These are phyloP conservation scores for Actinernus sp. DNA, from an alignment of 92 coral and sea anemone species.

Conservation along the genomic window DNA sequence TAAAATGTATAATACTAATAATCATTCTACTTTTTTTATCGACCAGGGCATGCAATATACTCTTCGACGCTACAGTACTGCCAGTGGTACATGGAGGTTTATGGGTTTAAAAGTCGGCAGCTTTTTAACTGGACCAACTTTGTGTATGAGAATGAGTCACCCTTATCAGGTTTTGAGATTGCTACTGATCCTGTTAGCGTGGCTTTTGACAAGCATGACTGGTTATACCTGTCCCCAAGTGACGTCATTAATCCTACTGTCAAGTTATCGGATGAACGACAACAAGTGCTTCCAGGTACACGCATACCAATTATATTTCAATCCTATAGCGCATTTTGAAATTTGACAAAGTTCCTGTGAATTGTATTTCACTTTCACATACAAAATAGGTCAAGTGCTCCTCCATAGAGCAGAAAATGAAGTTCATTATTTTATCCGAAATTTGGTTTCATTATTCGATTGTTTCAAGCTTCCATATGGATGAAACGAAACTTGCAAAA, in stretches of 20 bases:
- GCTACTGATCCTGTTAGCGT: conserved; percentile 68
- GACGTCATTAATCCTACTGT: conserved; percentile 48
- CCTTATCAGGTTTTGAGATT: conserved; percentile 53
- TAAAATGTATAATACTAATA: neutral
- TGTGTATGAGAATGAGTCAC: conserved; percentile 61
- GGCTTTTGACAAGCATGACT: conserved; percentile 35
- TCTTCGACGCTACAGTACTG: conserved; percentile 60
- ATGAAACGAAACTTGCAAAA: too few species aligned
- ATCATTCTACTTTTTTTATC: neutral
- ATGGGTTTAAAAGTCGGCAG: conserved; percentile 46
- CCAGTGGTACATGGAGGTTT: conserved; percentile 55
- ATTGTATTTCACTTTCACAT: too few species aligned
- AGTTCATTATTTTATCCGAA: too few species aligned
- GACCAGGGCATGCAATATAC: conserved; percentile 66
- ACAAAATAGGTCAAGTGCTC: too few species aligned
- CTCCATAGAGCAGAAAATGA: too few species aligned
- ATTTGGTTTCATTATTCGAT: too few species aligned
- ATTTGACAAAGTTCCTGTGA: neutral
- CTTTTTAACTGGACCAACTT: conserved; percentile 74
- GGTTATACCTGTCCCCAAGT: conserved; percentile 55
- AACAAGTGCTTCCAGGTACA: conserved; percentile 38
- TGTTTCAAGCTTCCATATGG: too few species aligned
- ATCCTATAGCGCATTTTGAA: neutral
- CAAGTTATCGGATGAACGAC: conserved; percentile 38
- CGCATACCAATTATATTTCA: neutral